A percentile compares a stretch with the other conserved stretches of the same genome.
Conservation (phyloP, 2,888 invertebrate genomes). For the Drosophila yooni region DNA sequence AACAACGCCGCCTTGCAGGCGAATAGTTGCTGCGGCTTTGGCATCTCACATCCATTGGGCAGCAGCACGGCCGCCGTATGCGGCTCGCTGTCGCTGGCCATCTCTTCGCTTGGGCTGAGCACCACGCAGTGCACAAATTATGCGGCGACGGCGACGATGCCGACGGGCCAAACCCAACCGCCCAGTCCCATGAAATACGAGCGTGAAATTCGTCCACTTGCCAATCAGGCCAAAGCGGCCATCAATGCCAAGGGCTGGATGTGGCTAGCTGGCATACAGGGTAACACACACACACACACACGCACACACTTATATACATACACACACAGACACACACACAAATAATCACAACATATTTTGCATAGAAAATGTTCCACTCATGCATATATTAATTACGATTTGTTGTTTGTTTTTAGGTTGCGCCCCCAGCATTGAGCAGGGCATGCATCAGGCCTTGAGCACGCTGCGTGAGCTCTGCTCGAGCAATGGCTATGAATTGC, state of each 20-base stretch:
- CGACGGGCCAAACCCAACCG: slow-evolving; percentile 72
- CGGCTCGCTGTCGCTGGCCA: slow-evolving; percentile 83
- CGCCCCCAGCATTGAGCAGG: slow-evolving; percentile 87
- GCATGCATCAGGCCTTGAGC: slow-evolving; percentile 90
- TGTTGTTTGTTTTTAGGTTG: slow-evolving; percentile 84
- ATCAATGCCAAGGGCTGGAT: slow-evolving; percentile 92
- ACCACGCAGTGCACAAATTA: slow-evolving; percentile 69
- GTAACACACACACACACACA: slow-evolving; percentile 44
- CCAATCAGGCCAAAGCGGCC: slow-evolving; percentile 88
- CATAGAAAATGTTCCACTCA: background rate
- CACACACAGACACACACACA: background rate
- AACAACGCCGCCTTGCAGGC: slow-evolving; percentile 56
- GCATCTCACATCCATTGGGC: slow-evolving; percentile 68
- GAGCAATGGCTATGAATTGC: slow-evolving; percentile 85
- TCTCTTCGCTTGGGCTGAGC: slow-evolving; percentile 81
- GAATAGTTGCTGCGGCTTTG: slow-evolving; percentile 62
- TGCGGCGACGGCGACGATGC: slow-evolving; percentile 56
- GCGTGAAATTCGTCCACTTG: slow-evolving; percentile 87
- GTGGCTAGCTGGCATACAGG: slow-evolving; percentile 93
- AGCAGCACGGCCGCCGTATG: slow-evolving; percentile 83
- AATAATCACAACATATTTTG: background rate
- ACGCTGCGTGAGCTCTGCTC: slow-evolving; percentile 87
- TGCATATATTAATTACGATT: background rate
- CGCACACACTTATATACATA: rapidly evolving
- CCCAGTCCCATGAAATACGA: slow-evolving; percentile 86